A percentile compares a stretch with the other conserved stretches of the same genome.
Evolutionary conservation across 1,140 invertebrate species (phyloP).

Genomic region (Matsumurasca onukii): DNA sequence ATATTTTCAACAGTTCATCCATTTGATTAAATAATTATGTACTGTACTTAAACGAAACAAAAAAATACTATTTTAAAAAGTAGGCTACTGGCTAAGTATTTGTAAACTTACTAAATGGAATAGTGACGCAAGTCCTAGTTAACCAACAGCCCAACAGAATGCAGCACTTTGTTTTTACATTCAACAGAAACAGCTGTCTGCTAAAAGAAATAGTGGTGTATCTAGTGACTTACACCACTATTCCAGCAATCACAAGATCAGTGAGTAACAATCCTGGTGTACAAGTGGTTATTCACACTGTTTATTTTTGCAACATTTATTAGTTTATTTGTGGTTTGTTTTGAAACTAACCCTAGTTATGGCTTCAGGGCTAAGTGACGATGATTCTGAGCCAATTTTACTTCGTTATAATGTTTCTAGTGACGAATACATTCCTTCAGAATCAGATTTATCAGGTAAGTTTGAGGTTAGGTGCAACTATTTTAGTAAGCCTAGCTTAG

Average conservation of each 20-base stretch:
- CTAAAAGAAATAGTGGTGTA: neutral
- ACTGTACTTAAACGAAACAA: too few relatives aligned
- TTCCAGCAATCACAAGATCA: neutral
- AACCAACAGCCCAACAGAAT: neutral
- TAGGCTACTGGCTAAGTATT: too few relatives aligned
- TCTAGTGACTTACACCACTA: neutral
- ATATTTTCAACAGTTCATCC: too few relatives aligned
- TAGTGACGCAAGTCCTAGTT: neutral
- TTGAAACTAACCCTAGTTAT: neutral
- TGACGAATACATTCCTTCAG: neutral
- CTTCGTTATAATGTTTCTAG: neutral
- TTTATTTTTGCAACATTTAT: neutral
- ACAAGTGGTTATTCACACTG: neutral
- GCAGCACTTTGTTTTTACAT: neutral
- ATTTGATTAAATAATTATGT: too few relatives aligned
- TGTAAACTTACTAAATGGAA: neutral
- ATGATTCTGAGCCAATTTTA: neutral
- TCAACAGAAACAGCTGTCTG: neutral
- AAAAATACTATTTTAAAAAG: too few relatives aligned
- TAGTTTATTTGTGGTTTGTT: neutral
- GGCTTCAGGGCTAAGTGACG: neutral
- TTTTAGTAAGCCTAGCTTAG: neutral
- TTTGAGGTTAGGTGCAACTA: neutral
- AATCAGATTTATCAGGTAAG: neutral
- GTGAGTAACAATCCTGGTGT: neutral